Base-by-base conservation (phyloP, 2,797 vertebrate genomes). In the Gila robusta region DNA sequence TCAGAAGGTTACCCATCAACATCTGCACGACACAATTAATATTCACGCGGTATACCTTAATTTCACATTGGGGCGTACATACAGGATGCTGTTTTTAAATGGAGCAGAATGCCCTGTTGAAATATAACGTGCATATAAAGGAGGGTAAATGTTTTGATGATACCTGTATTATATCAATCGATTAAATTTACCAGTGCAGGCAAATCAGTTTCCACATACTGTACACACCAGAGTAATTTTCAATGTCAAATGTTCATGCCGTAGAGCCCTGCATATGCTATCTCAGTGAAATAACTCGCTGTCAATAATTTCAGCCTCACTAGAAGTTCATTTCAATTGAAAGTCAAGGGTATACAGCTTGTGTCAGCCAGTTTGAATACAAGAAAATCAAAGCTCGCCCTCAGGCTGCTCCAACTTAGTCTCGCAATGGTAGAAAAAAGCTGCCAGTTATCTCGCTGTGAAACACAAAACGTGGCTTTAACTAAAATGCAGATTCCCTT, bases 311-410 rank as follows among this genome's bases (percentile, higher is more conserved):
- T 37, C 41, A 83, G 41, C 71, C 7, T 76, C 28, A n/a, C 41
- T n/a, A 76, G 41, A 74, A 76, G 8, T 76, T 52, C 0, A 66
- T 23, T 64, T 16, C 26, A 83, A n/a, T 14, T 47, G 32, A 41
- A 37, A 23, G 54, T 41, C 28, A 39, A n/a, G 66, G 81, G 5
- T 62, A 49, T 17, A 77, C 62, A n/a, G 77, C 71, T 76, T 80
- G 73, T 77, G 74, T 52, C 81, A 86, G 74, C 59, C 56, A 32
- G 32, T 88, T 87, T 86, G 37, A 83, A 79, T 86, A 79, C 37
- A 73, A 37, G 73, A 70, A 72, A 67, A 85, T 82, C 79, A 83
- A 85, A 87, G 82, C 39, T 44, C 21, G 6, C 39, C 82, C 64
- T 64, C 73, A 39, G 71, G 85, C 87, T 32, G 78, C 35, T 28